A percentile compares a stretch with the other conserved stretches of the same genome.
Evolutionary conservation across 2,888 invertebrate genomes (phyloP).

Genomic region (Acleris emargana): DNA sequence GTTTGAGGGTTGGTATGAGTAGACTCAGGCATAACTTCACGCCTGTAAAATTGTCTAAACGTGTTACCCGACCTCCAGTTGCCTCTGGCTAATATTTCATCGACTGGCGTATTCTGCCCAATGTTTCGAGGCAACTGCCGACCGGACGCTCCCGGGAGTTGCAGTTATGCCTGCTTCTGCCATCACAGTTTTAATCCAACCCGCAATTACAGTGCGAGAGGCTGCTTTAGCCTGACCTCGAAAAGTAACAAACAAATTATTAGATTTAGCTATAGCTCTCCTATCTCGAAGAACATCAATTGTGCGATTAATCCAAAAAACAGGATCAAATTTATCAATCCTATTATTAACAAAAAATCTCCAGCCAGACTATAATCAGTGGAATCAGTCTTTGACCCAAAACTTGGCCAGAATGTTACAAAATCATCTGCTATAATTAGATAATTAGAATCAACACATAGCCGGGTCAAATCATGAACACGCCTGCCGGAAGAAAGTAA

Average conservation of each 20-base stretch:
- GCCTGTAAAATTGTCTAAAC: no score
- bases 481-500: slow-evolving; percentile 38
- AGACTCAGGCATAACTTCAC: no score
- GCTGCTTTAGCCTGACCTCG: slow-evolving; percentile 33
- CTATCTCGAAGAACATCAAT: background rate
- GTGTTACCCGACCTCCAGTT: no score
- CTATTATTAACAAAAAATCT: slow-evolving; percentile 22
- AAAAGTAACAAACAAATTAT: slow-evolving; percentile 29
- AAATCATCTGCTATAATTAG: slow-evolving; percentile 22
- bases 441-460: slow-evolving; percentile 26
- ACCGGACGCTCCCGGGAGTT: slow-evolving; percentile 36
- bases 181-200: slow-evolving; percentile 40
- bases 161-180: slow-evolving; percentile 37
- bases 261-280: slow-evolving; percentile 4
- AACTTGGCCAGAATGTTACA: slow-evolving; percentile 37
- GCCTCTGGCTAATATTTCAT: no score
- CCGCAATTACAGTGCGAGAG: slow-evolving; percentile 37
- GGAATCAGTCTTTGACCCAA: slow-evolving; percentile 40
- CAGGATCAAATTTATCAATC: slow-evolving; percentile 32
- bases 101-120: no score
- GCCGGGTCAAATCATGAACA: slow-evolving; percentile 39
- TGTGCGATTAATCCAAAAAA: slow-evolving; percentile 31
- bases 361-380: slow-evolving; percentile 38
- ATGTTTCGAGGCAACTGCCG: slow-evolving; percentile 41
- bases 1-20: no score